Evolutionary conservation across 1,140 invertebrate species (phyloP), one percentile per base, ranked within the genome.

Genomic region (Brachystomella parvula): DNA sequence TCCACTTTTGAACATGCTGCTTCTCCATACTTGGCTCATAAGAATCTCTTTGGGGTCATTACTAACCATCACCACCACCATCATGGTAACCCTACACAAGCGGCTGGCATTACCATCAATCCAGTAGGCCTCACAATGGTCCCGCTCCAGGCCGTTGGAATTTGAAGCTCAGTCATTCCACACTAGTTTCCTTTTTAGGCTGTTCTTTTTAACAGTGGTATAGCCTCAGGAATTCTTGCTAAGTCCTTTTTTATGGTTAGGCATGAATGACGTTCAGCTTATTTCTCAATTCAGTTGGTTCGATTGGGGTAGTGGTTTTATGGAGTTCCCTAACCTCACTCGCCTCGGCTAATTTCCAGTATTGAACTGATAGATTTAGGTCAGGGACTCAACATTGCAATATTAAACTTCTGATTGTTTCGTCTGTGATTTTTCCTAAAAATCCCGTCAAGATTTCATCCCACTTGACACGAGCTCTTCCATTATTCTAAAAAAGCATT

Each of bases 31-130:
- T 65, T 72, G 66, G 64, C 65, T 61, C 73, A 72, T 71, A 71
- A 80, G 66, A 79, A 79, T 71, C 77, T 77, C 26, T 63, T 75
- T 53, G 75, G 77, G 32, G 76, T 77, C 60, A 74, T 78, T 31
- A 75, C 79, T 15, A 74, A 75, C 33, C 76, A 76, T 61, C 12
- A 53, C 24, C 49, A 53, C 24, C 49, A 53, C 24, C 49, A 53
- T 19, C 35, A 39, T 39, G 74, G 74, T 47, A 64, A 58, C 76
- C 71, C 61, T 17, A 31, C 33, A 24, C 64, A 47, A 44, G 61
- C 63, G 2, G 63, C 74, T 58, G 71, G 71, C 56, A 73, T 73
- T 63, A 69, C 71, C n/a, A 73, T 73, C 67, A 73, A 73, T 60
- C 68, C 71, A 15, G 53, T 72, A 15, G 71, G 71, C 30, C 66